Base-by-base conservation (phyloP, 2,888 invertebrate genomes). In the Nephrocerus scutellatus region DNA sequence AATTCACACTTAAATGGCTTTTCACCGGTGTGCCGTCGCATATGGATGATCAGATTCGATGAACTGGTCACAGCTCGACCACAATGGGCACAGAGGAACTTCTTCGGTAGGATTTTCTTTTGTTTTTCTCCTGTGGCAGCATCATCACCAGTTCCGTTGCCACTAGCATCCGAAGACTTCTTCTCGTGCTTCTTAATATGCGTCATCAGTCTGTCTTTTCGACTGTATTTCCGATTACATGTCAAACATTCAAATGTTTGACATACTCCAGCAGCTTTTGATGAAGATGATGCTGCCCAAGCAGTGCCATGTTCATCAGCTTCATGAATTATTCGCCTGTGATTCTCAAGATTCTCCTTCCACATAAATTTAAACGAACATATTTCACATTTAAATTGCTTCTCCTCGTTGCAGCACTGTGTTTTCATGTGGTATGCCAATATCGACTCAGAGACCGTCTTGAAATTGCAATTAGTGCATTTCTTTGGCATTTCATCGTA, bases 21-120 rank as follows among this genome's bases (percentile, higher is more conserved):
- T 50, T 77, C 77, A 6, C 80, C 80, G 0, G 79, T 80, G 48
- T 81, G 80, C 0, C 79, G 70, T 1, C 80, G 72, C 74, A 80
- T 78, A 50, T 81, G 80, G 3, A 80, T 76, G 13, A 76, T 75
- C 9, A 77, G 63, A 53, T 77, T 77, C 0, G 77, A 77, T 0
- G 76, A 76, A 44, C 75, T 77, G 18, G 75, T 73, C 47, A 77
- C 76, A 6, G 74, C 73, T 10, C 74, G 69, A 1, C 77, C 77
- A 50, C 77, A 77, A 53, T 76, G 77, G 5, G 75, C 68, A 41
- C 77, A 78, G 5, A 77, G 59, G 25, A 60, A 65, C 35, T 73
- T 74, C 29, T 72, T 75, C 12, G 2, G 49, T 6, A 23, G 51
- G 45, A 40, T 64, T 66, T 16, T 65, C 60, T 8, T 63, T 60